phyloP scores from a whole-genome alignment of 1,140 invertebrate species.

The Cydia amplana region DNA sequence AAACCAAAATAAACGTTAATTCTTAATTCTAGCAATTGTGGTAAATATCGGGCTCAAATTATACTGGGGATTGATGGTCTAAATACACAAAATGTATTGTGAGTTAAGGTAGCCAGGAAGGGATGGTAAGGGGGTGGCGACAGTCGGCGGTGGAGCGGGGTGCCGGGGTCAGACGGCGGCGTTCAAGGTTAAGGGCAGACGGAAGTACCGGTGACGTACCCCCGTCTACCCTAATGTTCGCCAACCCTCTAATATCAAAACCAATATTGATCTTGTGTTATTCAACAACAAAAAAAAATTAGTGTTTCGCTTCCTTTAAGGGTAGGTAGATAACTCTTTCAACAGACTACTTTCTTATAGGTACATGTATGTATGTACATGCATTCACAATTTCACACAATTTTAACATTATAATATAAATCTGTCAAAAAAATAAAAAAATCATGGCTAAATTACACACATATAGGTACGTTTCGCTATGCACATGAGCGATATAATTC shows the following conservation, averaged over 20 bases:
- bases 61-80: constrained; percentile 33
- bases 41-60: neutral
- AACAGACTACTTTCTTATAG: too few species aligned
- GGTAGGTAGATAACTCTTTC: too few species aligned
- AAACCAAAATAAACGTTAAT: neutral
- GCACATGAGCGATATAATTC: too few species aligned
- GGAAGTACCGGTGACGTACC: constrained; percentile 24
- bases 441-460: too few species aligned
- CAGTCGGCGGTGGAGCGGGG: constrained; percentile 34
- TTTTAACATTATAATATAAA: too few species aligned
- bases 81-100: constrained; percentile 23
- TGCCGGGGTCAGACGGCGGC: constrained; percentile 64
- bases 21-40: neutral
- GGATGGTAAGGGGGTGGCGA: constrained; percentile 38
- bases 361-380: too few species aligned
- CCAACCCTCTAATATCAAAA: neutral
- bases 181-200: constrained; percentile 73
- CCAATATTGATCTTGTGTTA: neutral
- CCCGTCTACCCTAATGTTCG: constrained; percentile 18
- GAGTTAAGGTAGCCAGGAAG: constrained; percentile 38
- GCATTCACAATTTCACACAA: too few species aligned
- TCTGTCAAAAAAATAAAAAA: too few species aligned
- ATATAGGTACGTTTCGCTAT: too few species aligned
- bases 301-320: neutral
- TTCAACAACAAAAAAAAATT: neutral